Base-by-base conservation (phyloP, 2,113 vertebrate species). In the Myotis brandtii region DNA sequence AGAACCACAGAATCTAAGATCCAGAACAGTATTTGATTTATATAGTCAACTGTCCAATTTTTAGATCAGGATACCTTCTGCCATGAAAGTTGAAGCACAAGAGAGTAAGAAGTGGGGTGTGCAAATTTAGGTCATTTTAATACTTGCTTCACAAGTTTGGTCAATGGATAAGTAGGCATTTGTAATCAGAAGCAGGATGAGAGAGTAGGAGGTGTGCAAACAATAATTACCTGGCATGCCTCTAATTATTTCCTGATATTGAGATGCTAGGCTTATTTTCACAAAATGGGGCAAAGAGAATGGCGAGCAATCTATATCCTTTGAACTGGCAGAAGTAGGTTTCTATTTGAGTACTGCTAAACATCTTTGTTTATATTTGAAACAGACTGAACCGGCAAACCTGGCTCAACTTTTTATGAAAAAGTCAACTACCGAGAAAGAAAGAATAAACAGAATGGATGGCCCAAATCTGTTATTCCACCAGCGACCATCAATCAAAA, bases 371-470 rank as follows among this genome's bases (percentile, higher is more conserved):
- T 93, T 93, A 56, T 11, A 93, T 79, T 73, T 59, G 20, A 85
- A 94, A 85, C 9, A 72, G 59, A 69, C 20, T 32, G 23, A 82
- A 77, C 95, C 48, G 89, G 70, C 46, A 94, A 88, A 37, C 27
- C 21, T 62, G 25, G 69, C 8, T 79, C 69, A 89, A 94, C 37
- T 72, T 82, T 46, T 84, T 50, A 75, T 17, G 9, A 37, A 52
- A 72, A 82, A 80, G 37, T 23, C 62, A 89, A 52, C 80, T 67
- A 80, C 13, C 34, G 62, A 82, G n/a, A 92, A 85, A 72, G 20
- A 91, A 79, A 93, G 20, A 88, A 46, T 7, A 83, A 76, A 20
- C 5, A 88, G 67, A 92, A 77, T 0, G 18, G 17, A 84, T 50
- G 40, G 11, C 50, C 4, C 40, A 84, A 82, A 66, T 87, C 14